phyloP scores from a whole-genome alignment of 2,113 vertebrate genomes.

The Myrmecobius fasciatus region DNA sequence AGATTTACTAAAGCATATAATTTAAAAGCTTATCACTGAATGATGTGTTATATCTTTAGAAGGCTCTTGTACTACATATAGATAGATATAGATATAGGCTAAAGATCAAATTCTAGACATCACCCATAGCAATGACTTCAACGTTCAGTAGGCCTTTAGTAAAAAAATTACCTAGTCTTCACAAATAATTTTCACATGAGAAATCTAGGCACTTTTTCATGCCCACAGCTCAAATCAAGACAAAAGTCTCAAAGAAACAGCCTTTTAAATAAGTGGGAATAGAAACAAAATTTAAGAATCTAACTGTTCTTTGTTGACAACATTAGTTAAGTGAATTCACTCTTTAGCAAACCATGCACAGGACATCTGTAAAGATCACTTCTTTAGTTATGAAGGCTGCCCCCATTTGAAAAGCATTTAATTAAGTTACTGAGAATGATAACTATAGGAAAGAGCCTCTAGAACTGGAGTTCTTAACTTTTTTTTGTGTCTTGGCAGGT shows the following conservation, averaged over 20 bases:
- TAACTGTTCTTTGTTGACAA: background rate
- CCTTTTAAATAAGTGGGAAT: background rate
- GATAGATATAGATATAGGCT: too few species aligned
- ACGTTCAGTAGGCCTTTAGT: background rate
- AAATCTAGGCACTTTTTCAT: background rate
- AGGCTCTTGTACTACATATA: too few species aligned
- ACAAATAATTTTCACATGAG: background rate
- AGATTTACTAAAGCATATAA: background rate
- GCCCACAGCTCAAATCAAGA: background rate
- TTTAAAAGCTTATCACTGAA: background rate
- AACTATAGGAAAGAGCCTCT: background rate
- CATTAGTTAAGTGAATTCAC: background rate
- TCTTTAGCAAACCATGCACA: background rate
- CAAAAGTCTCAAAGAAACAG: background rate
- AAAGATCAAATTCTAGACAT: background rate
- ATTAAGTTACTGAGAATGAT: background rate
- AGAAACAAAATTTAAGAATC: background rate
- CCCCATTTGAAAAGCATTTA: too few species aligned
- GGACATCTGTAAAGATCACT: too few species aligned
- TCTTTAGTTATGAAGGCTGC: background rate
- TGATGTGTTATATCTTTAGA: background rate
- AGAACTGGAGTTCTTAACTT: background rate
- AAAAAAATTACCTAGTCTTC: background rate
- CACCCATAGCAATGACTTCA: background rate
- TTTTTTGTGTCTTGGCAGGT: background rate